A percentile compares a stretch with the other conserved stretches of the same genome.
Evolutionary conservation across 35 echinoderm and acorn worm species (phyloP).

Genomic region (Lytechinus variegatus): DNA sequence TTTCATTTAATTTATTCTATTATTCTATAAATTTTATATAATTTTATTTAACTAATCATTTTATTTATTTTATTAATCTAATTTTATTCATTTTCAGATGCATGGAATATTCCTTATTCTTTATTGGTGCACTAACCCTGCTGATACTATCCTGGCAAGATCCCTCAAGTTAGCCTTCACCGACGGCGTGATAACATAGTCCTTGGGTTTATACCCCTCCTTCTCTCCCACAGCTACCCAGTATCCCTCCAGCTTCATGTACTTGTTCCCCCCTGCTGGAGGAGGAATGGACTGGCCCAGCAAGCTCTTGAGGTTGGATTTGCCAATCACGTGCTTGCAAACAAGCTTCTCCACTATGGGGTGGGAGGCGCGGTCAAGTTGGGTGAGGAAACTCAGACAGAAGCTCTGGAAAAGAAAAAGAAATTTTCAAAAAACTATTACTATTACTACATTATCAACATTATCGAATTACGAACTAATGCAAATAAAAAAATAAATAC

Average conservation of each 20-base stretch:
- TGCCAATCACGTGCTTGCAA: conserved; percentile 82
- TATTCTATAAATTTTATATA: no score
- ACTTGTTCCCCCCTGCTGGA: conserved; percentile 59
- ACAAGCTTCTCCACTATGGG: conserved; percentile 89
- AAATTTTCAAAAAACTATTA: no score
- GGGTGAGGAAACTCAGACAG: conserved; percentile 94
- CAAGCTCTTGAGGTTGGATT: conserved; percentile 68
- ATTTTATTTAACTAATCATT: no score
- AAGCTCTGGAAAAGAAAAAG: conserved; percentile 72
- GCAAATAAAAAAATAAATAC: no score
- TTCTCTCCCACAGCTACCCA: conserved; percentile 79
- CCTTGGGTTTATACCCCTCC: conserved; percentile 61
- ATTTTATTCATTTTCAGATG: no score
- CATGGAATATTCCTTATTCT: no score
- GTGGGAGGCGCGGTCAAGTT: conserved; percentile 91
- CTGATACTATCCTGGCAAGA: conserved; percentile 86
- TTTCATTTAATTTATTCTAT: no score
- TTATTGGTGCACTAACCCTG: conserved; percentile 60
- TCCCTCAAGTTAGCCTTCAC: conserved; percentile 87
- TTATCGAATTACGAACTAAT: no score
- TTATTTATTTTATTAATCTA: no score
- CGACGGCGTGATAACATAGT: conserved; percentile 85
- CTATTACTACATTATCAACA: no score
- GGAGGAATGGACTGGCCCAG: conserved; percentile 92
- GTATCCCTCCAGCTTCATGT: conserved; percentile 94